phyloP scores from a whole-genome alignment of 2,797 vertebrate genomes.

The Mionectes olivaceus region DNA sequence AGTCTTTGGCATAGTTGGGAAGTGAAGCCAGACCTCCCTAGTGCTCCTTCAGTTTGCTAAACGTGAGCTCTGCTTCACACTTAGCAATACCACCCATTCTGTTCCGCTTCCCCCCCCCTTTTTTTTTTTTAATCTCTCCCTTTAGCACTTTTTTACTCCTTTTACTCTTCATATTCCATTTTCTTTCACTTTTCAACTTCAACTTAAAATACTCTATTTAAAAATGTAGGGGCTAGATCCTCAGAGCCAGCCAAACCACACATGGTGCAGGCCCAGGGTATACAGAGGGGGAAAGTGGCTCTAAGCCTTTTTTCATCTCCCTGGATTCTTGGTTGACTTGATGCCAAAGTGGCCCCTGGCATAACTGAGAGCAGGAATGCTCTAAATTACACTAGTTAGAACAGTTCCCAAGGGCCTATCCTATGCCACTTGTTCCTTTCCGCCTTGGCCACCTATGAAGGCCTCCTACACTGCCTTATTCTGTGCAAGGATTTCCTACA shows the following conservation, averaged over 20 bases:
- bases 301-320: constrained; percentile 66
- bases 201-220: constrained; percentile 42
- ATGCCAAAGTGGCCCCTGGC: constrained; percentile 70
- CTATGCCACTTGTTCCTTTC: constrained; percentile 70
- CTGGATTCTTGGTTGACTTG: constrained; percentile 66
- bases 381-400: constrained; percentile 70
- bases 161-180: constrained; percentile 19
- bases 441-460: constrained; percentile 66
- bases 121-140: neutral
- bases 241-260: constrained; percentile 63
- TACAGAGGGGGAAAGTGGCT: constrained; percentile 53
- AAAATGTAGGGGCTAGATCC: constrained; percentile 48
- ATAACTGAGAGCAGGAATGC: constrained; percentile 66
- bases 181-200: constrained; percentile 47
- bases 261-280: constrained; percentile 42
- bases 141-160: constrained; percentile 23
- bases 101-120: neutral
- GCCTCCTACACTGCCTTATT: constrained; percentile 61
- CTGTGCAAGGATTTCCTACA: constrained; percentile 62
- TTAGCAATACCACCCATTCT: constrained; percentile 22
- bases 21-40: neutral
- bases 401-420: constrained; percentile 68
- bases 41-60: neutral
- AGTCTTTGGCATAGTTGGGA: neutral
- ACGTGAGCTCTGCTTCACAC: neutral